phyloP scores from a whole-genome alignment of 2,797 vertebrate genomes.

The Hybognathus amarus region DNA sequence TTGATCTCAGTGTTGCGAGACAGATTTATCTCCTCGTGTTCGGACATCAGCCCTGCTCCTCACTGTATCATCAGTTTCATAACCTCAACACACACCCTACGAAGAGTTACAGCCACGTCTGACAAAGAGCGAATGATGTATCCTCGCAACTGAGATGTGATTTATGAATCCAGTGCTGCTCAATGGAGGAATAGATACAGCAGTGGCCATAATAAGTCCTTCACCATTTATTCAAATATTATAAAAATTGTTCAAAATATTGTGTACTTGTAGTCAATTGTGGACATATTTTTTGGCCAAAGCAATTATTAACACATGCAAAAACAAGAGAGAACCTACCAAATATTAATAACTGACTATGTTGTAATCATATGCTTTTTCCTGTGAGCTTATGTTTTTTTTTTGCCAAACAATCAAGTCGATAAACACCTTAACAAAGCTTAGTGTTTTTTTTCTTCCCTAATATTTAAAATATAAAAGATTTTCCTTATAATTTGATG shows the following conservation, averaged over 20 bases:
- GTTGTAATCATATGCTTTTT: not conserved
- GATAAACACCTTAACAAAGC: too few species aligned
- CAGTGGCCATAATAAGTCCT: not conserved
- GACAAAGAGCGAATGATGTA: slow-evolving; percentile 30
- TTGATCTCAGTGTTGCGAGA: slow-evolving; percentile 25
- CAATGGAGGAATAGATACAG: not conserved
- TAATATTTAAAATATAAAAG: not conserved
- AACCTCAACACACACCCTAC: not conserved
- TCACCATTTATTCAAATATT: not conserved
- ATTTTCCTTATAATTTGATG: not conserved
- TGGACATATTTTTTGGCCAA: not conserved
- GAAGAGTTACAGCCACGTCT: slow-evolving; percentile 23
- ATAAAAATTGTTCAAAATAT: not conserved
- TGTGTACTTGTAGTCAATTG: not conserved
- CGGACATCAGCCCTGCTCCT: slow-evolving; percentile 15
- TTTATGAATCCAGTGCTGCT: slow-evolving; percentile 38
- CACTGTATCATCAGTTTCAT: slow-evolving; percentile 12
- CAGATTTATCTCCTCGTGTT: slow-evolving; percentile 19
- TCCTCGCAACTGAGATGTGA: slow-evolving; percentile 25
- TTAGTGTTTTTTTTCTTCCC: not conserved
- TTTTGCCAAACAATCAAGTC: not conserved
- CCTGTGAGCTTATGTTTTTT: too few species aligned
- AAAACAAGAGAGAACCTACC: not conserved
- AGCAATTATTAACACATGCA: not conserved
- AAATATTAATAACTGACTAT: not conserved